Evolutionary conservation across 2,888 invertebrate genomes (phyloP).

Genomic region (Sturmia bella): DNA sequence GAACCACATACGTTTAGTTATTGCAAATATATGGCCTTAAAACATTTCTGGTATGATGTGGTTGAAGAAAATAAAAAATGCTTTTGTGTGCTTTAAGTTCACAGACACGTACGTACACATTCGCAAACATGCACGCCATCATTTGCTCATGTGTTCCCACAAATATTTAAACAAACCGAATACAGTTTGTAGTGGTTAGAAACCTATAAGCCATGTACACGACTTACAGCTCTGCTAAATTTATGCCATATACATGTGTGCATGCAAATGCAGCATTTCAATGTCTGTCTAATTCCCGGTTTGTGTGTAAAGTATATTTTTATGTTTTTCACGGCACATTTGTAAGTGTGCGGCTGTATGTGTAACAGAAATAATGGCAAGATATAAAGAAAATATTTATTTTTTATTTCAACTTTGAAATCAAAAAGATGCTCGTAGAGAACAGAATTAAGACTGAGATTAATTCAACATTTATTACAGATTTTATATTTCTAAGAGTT

Average conservation of each 20-base stretch:
- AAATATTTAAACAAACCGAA: slow-evolving; percentile 50
- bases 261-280: slow-evolving; percentile 18
- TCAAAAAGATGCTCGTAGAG: not conserved
- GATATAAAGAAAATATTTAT: slow-evolving; percentile 40
- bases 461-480: slow-evolving; percentile 32
- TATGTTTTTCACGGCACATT: slow-evolving; percentile 1
- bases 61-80: slow-evolving; percentile 13
- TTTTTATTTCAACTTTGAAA: slow-evolving; percentile 47
- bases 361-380: not conserved
- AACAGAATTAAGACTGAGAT: slow-evolving; percentile 12
- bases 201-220: slow-evolving; percentile 45
- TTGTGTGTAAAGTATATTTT: not conserved
- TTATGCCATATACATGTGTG: slow-evolving; percentile 15
- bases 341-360: not conserved
- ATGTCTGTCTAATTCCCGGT: slow-evolving; percentile 24
- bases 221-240: slow-evolving; percentile 34
- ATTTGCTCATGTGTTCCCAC: not conserved
- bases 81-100: slow-evolving; percentile 45
- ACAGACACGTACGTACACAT: not conserved
- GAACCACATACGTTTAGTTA: slow-evolving; percentile 65
- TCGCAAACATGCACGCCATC: too few species aligned
- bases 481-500: slow-evolving; percentile 13
- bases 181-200: slow-evolving; percentile 59
- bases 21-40: slow-evolving; percentile 66
- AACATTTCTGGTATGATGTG: slow-evolving; percentile 57